Evolutionary conservation across 2,888 invertebrate species (phyloP).

Genomic region (Melinopterus prodromus): DNA sequence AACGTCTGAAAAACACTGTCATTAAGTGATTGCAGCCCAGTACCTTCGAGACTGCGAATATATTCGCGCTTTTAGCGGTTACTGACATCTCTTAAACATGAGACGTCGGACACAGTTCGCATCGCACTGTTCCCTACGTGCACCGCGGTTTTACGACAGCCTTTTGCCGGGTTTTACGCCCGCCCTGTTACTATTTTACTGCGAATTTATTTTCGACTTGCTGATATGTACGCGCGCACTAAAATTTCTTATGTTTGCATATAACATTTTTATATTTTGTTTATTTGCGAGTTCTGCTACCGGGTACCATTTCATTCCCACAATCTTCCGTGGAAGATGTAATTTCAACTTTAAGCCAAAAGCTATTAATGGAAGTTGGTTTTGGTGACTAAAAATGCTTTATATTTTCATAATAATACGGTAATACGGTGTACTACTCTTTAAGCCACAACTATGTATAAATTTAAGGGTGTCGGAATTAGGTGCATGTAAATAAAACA

Average conservation of each 20-base stretch:
- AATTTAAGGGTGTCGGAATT: too few relatives aligned
- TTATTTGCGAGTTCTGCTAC: not conserved
- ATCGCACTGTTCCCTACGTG: not conserved
- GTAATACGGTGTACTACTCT: too few relatives aligned
- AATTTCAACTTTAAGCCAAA: not conserved
- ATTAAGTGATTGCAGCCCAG: too few relatives aligned
- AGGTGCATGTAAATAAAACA: too few relatives aligned
- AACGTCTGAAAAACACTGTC: too few relatives aligned
- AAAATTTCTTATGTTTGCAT: not conserved
- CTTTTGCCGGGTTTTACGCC: not conserved
- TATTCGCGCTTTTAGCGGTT: not conserved
- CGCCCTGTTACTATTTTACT: not conserved
- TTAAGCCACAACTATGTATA: too few relatives aligned
- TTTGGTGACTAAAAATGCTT: too few relatives aligned
- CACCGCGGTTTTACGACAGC: not conserved
- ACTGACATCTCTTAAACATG: not conserved
- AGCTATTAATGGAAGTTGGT: not conserved
- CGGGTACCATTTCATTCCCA: not conserved
- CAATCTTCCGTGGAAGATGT: not conserved
- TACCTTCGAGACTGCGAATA: not conserved
- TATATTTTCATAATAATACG: too few relatives aligned
- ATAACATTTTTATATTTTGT: conserved; percentile 4
- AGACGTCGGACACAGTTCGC: not conserved
- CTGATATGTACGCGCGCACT: not conserved
- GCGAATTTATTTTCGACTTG: conserved; percentile 4